Evolutionary conservation across 2,888 invertebrate genomes (phyloP).

Genomic region (Lasioglossum leucozonium): DNA sequence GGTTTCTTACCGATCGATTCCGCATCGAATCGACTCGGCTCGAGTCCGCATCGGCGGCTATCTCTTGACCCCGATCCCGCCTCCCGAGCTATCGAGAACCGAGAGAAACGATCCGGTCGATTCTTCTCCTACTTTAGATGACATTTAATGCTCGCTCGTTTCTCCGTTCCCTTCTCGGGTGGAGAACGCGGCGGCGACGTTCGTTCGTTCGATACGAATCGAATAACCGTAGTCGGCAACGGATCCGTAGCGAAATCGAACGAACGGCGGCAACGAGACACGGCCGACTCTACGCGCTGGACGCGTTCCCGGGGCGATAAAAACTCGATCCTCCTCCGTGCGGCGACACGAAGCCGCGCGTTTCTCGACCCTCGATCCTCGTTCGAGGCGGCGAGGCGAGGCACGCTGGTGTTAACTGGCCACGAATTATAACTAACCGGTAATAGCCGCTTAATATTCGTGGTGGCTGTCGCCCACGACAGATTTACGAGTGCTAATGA

Average conservation of each 20-base stretch:
- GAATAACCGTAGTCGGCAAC: background rate
- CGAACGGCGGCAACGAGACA: background rate
- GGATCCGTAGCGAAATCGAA: constrained; percentile 4
- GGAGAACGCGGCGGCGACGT: background rate
- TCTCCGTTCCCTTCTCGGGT: background rate
- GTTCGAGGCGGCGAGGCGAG: constrained; percentile 35
- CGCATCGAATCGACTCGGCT: constrained; percentile 12
- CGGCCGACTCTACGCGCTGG: background rate
- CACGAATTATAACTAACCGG: constrained; percentile 81
- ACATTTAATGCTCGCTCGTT: background rate
- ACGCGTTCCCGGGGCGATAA: constrained; percentile 27
- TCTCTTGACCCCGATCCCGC: constrained; percentile 5
- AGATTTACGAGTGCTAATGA: constrained; percentile 84
- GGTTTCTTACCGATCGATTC: constrained; percentile 15
- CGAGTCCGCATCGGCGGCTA: background rate
- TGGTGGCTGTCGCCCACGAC: constrained; percentile 79
- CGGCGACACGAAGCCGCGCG: constrained; percentile 1
- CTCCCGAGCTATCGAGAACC: background rate
- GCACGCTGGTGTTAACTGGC: constrained; percentile 78
- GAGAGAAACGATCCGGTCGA: background rate
- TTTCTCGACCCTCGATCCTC: constrained; percentile 34
- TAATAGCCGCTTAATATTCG: constrained; percentile 84
- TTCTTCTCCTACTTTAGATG: constrained; percentile 1
- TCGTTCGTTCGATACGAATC: background rate
- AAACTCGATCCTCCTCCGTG: background rate